Base-by-base conservation (phyloP, 2,113 vertebrate genomes). In the Benitochromis conjunctus region DNA sequence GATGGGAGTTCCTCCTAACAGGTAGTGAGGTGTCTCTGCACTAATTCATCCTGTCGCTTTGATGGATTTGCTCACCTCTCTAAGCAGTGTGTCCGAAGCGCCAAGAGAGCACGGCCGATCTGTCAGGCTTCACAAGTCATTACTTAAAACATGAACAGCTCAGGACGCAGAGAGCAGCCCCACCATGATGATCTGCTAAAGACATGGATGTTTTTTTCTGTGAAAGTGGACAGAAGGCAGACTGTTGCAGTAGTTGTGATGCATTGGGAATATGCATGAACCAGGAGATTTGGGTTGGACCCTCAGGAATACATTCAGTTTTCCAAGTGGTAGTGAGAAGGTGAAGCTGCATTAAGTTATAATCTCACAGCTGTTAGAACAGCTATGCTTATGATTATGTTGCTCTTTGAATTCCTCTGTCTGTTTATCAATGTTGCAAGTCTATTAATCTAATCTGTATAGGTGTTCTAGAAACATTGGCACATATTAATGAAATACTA, bases 101-200 rank as follows among this genome's bases (percentile, higher is more conserved):
- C 29, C 1, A 36, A 71, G 81, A 64, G 91, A 86, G 74, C 18
- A 18, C 10, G 55, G 81, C 79, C 53, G 83, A 91, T 95, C 92
- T 94, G 92, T 95, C 94, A 92, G 89, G 81, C 86, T 92, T 93
- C 91, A 89, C 88, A 92, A 89, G 87, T 83, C 92, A 89, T 94
- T 88, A 92, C 91, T 92, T 93, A 84, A 94, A 93, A 94, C 90
- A 95, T 90, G 90, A 91, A 84, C 87, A 87, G 85, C 64, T 89
- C 56, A 12, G 62, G 64, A 78, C 1, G 4, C 74, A 76, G 90
- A 71, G 36, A 82, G 74, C 86, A 60, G 80, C 79, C 57, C 13
- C 57, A 9, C 60, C 81, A 71, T 11, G 26, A 56, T 57, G 79
- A 80, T 79, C 82, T 79, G 48, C 41, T 56, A 31, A 41, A 85